Evolutionary conservation across 1,140 invertebrate species (phyloP).

Genomic region (Dolichoris vasculosae): DNA sequence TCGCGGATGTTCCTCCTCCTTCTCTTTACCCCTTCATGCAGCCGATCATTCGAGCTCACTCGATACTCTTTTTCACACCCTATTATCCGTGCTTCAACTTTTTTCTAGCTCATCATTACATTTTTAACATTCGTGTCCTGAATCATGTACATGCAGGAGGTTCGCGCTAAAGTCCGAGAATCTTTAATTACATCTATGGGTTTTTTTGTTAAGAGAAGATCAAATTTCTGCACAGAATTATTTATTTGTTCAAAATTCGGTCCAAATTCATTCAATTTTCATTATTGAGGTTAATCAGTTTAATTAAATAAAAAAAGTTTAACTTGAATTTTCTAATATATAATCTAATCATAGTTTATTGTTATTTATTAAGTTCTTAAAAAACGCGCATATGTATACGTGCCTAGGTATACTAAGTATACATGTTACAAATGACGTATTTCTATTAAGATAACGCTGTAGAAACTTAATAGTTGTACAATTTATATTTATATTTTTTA

Average conservation of each 20-base stretch:
- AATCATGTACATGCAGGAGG: constrained; percentile 2
- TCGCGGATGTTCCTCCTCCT: background rate
- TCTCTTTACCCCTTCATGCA: background rate
- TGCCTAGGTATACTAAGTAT: too few species aligned
- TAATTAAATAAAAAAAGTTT: too few species aligned
- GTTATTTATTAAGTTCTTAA: too few species aligned
- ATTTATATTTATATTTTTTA: too few species aligned
- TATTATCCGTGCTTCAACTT: constrained; percentile 46
- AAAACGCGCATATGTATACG: too few species aligned
- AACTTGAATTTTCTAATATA: too few species aligned
- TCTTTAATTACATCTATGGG: background rate
- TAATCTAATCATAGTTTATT: too few species aligned
- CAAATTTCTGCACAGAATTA: background rate
- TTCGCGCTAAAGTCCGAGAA: constrained; percentile 11
- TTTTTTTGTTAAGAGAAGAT: background rate
- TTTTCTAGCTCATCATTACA: background rate
- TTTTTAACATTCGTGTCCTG: background rate
- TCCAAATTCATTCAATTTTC: background rate
- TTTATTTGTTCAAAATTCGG: too few species aligned
- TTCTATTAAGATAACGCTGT: too few species aligned
- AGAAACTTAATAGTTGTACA: too few species aligned
- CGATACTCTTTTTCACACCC: constrained; percentile 53
- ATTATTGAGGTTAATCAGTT: too few species aligned
- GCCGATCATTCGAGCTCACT: constrained; percentile 35
- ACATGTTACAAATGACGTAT: too few species aligned